Conservation (phyloP, 2,888 invertebrate species). For the Rosalia funebris region DNA sequence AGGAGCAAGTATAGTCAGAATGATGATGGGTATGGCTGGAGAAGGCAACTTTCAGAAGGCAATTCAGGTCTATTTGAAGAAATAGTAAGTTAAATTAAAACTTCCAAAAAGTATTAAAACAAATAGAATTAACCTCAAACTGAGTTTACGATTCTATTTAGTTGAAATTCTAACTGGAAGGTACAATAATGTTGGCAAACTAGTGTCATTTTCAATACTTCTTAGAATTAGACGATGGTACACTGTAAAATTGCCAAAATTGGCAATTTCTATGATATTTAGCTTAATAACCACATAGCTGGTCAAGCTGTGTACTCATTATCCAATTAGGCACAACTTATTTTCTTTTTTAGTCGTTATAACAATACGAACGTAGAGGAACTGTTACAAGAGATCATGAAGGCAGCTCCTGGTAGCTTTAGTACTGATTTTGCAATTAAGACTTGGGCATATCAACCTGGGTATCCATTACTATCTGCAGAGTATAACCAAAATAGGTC, state of each 20-base stretch:
- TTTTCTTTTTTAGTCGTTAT: neutral
- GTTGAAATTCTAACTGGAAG: too few species aligned
- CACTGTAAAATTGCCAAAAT: too few species aligned
- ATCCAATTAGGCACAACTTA: too few species aligned
- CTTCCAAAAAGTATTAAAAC: neutral
- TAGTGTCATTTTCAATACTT: too few species aligned
- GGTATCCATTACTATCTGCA: neutral
- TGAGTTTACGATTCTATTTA: too few species aligned
- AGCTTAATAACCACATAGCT: too few species aligned
- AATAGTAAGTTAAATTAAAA: constrained; percentile 61
- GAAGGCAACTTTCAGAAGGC: constrained; percentile 66
- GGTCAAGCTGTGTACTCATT: too few species aligned
- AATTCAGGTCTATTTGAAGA: constrained; percentile 67
- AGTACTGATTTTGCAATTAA: neutral
- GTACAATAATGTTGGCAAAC: too few species aligned
- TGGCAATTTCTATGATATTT: too few species aligned
- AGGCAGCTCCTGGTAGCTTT: neutral
- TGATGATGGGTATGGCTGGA: constrained; percentile 73
- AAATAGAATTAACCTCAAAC: too few species aligned
- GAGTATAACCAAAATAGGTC: neutral
- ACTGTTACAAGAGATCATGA: neutral
- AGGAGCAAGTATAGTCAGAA: constrained; percentile 64
- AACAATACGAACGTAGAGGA: neutral
- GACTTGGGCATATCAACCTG: neutral
- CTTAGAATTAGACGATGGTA: too few species aligned